phyloP scores from a whole-genome alignment of 2,113 vertebrate species.

The Polyodon spathula region DNA sequence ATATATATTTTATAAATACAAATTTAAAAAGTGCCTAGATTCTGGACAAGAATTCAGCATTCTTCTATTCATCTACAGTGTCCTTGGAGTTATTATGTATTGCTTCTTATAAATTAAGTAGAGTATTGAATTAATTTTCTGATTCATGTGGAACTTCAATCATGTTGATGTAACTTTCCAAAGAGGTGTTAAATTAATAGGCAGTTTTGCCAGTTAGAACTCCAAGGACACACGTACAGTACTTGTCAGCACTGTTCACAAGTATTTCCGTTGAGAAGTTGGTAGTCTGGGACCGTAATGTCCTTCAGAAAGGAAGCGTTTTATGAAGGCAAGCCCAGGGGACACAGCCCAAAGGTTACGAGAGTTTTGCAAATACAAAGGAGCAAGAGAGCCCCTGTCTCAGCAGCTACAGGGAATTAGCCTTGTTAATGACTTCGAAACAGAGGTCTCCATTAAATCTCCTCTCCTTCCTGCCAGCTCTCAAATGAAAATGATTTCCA shows the following conservation, averaged over 20 bases:
- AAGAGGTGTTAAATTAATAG: not conserved
- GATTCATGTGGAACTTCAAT: not conserved
- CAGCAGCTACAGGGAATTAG: not conserved
- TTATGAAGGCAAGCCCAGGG: not conserved
- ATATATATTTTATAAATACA: no score
- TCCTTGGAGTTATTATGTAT: not conserved
- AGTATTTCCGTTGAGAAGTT: not conserved
- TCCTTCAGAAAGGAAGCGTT: not conserved
- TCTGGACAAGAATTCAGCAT: no score
- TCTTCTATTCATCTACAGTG: no score
- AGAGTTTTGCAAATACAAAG: not conserved
- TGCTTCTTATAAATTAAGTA: not conserved
- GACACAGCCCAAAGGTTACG: not conserved
- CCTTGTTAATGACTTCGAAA: not conserved
- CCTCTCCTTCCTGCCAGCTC: no score
- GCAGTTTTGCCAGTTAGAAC: not conserved
- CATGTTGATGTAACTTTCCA: not conserved
- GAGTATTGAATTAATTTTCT: not conserved
- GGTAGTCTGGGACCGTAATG: not conserved
- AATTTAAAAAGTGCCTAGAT: no score
- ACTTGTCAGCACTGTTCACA: not conserved
- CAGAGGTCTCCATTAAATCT: no score
- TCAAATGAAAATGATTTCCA: no score
- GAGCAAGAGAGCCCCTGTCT: not conserved
- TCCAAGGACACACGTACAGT: constrained; percentile 4